Base-by-base conservation (phyloP, 2,888 invertebrate species). In the Tetragonula carbonaria region DNA sequence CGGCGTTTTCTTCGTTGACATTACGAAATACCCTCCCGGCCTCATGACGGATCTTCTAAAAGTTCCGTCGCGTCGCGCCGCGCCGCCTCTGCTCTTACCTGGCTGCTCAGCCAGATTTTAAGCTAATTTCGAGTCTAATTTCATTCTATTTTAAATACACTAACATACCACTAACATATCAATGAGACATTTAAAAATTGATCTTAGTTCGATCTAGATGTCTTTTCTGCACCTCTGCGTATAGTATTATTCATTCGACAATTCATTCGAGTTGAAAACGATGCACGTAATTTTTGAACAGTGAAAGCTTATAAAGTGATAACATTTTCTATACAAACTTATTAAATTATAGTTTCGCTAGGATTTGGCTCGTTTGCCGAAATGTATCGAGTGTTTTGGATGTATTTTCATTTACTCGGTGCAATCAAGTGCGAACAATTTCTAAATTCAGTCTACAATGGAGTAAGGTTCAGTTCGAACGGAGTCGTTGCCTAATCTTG, bases 1-100 rank as follows among this genome's bases (percentile, higher is more conserved):
- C 68, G 79, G n/a, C 80, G 86, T 71, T 85, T 81, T 77, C 82
- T 80, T 74, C 87, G 82, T 78, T 74, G 78, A 75, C 79, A 68
- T 87, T 86, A 82, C 86, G 84, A 80, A 67, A 80, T 74, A 73
- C 3, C 67, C 59, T 55, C 53, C 50, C 62, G 68, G 23, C 53
- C 55, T 21, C 18, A 14, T 14, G 63, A 57, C 57, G 82, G 72
- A 76, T 73, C 72, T 73, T n/a, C 62, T 72, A 62, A 65, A 28
- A 63, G 57, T 74, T 74, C 82, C 28, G 55, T 21, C 38, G 28
- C 21, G 45, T 45, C 45, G 45, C 28, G 55, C 18, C 59, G 33
- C 28, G 55, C 21, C 38, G 28, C 21, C 59, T 77, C 45, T 59
- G 23, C 57, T 18, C 16, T 38, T n/a, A n/a, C 38, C 38, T 45